Conservation (phyloP, 2,888 invertebrate species). For the Eristalis arbustorum region DNA sequence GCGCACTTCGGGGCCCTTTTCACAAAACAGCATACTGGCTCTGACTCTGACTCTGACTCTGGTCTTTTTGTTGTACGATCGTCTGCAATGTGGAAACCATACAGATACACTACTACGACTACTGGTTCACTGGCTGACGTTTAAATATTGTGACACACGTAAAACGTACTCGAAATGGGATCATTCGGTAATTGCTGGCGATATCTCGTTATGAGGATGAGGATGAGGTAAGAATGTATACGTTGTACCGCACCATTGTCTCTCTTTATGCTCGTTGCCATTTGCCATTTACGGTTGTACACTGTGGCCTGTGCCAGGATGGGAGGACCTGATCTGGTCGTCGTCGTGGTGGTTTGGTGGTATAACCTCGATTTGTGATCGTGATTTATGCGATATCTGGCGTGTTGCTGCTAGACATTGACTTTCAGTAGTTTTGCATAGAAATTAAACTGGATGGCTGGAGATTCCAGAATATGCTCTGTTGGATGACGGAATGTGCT, state of each 20-base stretch:
- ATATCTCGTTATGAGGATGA: constrained; percentile 65
- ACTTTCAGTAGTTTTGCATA: constrained; percentile 50
- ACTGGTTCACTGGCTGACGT: constrained; percentile 48
- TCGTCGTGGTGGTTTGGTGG: neutral
- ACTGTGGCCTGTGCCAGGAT: neutral
- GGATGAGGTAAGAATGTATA: constrained; percentile 52
- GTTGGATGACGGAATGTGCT: no score
- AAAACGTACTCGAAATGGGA: constrained; percentile 70
- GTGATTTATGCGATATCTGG: constrained; percentile 62
- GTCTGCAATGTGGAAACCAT: constrained; percentile 34
- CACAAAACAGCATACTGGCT: no score
- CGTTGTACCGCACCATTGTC: constrained; percentile 59
- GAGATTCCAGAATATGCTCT: neutral
- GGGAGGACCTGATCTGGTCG: neutral
- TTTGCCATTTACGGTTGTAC: constrained; percentile 56
- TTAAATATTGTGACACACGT: constrained; percentile 70
- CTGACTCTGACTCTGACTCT: no score
- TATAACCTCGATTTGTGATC: constrained; percentile 60
- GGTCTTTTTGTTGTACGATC: neutral
- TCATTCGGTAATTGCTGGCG: constrained; percentile 68
- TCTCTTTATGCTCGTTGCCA: constrained; percentile 42
- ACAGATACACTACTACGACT: constrained; percentile 13
- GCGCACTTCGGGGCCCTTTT: neutral
- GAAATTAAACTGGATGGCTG: constrained; percentile 8
- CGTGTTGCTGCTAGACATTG: neutral